Conservation (phyloP, 2,888 invertebrate species). For the Plutella xylostella region DNA sequence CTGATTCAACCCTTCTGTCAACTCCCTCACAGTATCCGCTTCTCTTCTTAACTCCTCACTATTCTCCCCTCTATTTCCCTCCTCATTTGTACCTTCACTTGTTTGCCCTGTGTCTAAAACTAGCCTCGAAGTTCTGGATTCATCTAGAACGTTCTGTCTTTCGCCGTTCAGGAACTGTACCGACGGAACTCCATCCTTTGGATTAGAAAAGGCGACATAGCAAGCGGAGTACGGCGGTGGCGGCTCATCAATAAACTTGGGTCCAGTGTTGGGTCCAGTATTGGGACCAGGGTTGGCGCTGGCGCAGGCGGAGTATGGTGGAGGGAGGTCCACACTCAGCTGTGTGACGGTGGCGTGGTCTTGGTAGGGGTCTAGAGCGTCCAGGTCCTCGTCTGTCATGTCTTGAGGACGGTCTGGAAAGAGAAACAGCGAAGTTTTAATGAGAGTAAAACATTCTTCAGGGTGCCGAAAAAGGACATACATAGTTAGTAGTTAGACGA, state of each 20-base stretch:
- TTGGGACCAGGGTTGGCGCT: constrained; percentile 18
- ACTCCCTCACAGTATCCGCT: constrained; percentile 16
- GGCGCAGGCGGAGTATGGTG: constrained; percentile 40
- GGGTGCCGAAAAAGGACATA: no score
- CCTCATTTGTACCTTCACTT: background rate
- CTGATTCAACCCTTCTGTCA: no score
- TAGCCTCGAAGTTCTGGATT: background rate
- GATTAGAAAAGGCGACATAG: background rate
- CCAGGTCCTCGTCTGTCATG: background rate
- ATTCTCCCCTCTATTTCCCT: background rate
- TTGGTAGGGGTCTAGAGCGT: constrained; percentile 10
- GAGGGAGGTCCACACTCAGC: constrained; percentile 34
- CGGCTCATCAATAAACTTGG: constrained; percentile 28
- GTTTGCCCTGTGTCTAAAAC: background rate
- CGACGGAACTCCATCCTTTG: background rate
- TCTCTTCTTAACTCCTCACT: background rate
- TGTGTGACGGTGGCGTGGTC: constrained; percentile 3
- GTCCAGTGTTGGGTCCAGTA: background rate
- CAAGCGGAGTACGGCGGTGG: constrained; percentile 48
- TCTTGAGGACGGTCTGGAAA: background rate
- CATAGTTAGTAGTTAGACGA: no score
- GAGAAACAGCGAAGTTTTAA: constrained; percentile 21
- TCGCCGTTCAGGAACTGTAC: background rate
- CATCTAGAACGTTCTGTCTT: background rate
- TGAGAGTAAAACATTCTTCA: background rate